A percentile compares a stretch with the other conserved stretches of the same genome.
Evolutionary conservation across 2,888 invertebrate genomes (phyloP).

Genomic region (Drosophila greeni): DNA sequence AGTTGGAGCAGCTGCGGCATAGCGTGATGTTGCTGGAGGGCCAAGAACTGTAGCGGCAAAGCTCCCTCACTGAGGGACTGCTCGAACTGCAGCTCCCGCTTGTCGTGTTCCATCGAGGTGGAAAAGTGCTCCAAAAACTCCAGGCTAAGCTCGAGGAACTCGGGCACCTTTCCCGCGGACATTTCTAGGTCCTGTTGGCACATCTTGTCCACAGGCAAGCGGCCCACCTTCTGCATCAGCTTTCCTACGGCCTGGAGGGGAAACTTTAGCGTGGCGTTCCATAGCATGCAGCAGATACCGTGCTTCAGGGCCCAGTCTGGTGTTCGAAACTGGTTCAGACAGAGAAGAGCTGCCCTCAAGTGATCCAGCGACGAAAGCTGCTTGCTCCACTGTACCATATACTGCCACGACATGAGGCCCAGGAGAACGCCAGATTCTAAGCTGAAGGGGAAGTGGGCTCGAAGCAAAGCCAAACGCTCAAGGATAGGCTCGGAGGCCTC

Average conservation of each 20-base stretch:
- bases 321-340: slow-evolving; percentile 80
- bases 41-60: slow-evolving; percentile 84
- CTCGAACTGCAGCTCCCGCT: slow-evolving; percentile 76
- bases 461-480: slow-evolving; percentile 83
- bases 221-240: slow-evolving; percentile 89
- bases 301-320: slow-evolving; percentile 81
- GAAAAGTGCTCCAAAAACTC: slow-evolving; percentile 74
- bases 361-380: slow-evolving; percentile 83
- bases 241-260: slow-evolving; percentile 87
- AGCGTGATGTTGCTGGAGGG: slow-evolving; percentile 86
- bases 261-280: slow-evolving; percentile 93
- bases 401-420: slow-evolving; percentile 95
- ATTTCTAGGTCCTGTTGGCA: slow-evolving; percentile 88
- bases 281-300: slow-evolving; percentile 91
- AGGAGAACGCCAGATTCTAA: slow-evolving; percentile 88
- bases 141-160: slow-evolving; percentile 82
- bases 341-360: slow-evolving; percentile 85
- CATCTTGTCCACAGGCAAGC: slow-evolving; percentile 90
- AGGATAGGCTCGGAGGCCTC: slow-evolving; percentile 79
- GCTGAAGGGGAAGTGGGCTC: slow-evolving; percentile 91
- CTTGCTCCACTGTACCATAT: slow-evolving; percentile 91
- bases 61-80: slow-evolving; percentile 76
- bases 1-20: slow-evolving; percentile 88
- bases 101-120: slow-evolving; percentile 71
- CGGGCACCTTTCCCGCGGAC: slow-evolving; percentile 82